Evolutionary conservation across 1,140 invertebrate genomes (phyloP), one percentile per base, ranked within the genome.

Genomic region (Drosophila mayri): DNA sequence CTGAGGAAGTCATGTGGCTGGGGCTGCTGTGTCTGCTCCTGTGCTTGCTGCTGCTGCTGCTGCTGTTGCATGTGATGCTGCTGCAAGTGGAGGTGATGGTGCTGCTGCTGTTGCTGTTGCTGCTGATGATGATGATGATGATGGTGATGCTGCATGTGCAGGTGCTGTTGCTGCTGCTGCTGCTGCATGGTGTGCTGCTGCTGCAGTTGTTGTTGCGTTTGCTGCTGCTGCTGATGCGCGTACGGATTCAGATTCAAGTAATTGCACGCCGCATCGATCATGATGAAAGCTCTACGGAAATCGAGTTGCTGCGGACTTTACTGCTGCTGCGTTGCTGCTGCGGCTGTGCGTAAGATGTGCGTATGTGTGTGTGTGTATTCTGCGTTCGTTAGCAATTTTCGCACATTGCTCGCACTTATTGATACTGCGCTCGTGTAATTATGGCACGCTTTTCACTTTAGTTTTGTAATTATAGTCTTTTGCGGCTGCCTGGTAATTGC

Each of bases 231-330:
- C 16, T 87, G 77, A n/a, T 72, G 66, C 28, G 79, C 67, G 63
- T 87, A 92, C 25, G 91, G 88, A 81, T 91, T 92, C 37, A 92
- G 88, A 82, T 91, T 92, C 46, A 92, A 71, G 73, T 92, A 92
- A 82, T 92, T 92, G 77, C 91, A 92, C 22, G 91, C 79, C 60
- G 88, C 82, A 72, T 92, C 91, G 81, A 92, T 92, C 91, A 92
- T 92, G 57, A 75, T 92, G 78, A 37, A 59, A 63, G 65, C 79
- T 79, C 40, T 59, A 38, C 52, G 35, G 35, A 9, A 22, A n/a
- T 16, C 14, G 2, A 55, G 32, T 67, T 32, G 37, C 28, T 67
- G 41, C 43, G 49, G n/a, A 50, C 54, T 52, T 52, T 62, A 12
- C 46, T 40, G n/a, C 22, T 75, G 25, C 40, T 63, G 44, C 22